Conservation (phyloP, 2,113 vertebrate species). For the Malurus cyaneus region DNA sequence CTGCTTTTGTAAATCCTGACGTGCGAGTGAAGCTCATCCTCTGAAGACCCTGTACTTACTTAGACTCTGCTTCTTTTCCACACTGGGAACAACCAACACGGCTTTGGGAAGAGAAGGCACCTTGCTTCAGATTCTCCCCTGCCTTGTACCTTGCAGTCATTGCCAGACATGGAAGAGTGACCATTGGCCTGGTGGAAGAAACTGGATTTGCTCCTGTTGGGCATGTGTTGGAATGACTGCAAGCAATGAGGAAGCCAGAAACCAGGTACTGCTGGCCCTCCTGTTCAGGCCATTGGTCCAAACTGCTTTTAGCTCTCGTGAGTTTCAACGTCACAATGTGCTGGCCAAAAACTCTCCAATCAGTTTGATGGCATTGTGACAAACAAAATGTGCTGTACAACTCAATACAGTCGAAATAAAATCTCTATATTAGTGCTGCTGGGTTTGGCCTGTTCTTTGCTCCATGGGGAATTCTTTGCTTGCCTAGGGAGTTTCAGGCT, state of each 20-base stretch:
- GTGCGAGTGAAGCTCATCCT: constrained; percentile 39
- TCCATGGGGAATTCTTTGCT: background rate
- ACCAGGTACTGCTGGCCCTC: constrained; percentile 55
- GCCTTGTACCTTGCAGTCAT: constrained; percentile 50
- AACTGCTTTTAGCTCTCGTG: constrained; percentile 77
- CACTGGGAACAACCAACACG: constrained; percentile 59
- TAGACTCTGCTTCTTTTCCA: constrained; percentile 65
- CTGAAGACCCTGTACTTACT: constrained; percentile 67
- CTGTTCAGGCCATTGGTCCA: constrained; percentile 68
- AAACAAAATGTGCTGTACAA: constrained; percentile 81
- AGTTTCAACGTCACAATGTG: constrained; percentile 74
- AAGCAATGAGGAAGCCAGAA: constrained; percentile 38
- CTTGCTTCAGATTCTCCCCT: constrained; percentile 38
- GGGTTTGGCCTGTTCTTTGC: constrained; percentile 63
- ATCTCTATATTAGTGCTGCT: constrained; percentile 84
- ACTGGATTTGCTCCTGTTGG: background rate
- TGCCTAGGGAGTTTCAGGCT: background rate
- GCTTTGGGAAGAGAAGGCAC: constrained; percentile 55
- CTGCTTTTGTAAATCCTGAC: constrained; percentile 18
- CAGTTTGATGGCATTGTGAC: constrained; percentile 79
- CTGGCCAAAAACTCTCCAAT: constrained; percentile 75
- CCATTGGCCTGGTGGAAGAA: background rate
- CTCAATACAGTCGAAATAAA: constrained; percentile 79
- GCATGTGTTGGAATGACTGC: constrained; percentile 21
- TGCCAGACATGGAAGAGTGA: background rate